Conservation (phyloP, 1,140 invertebrate species). For the Helicoverpa zea region DNA sequence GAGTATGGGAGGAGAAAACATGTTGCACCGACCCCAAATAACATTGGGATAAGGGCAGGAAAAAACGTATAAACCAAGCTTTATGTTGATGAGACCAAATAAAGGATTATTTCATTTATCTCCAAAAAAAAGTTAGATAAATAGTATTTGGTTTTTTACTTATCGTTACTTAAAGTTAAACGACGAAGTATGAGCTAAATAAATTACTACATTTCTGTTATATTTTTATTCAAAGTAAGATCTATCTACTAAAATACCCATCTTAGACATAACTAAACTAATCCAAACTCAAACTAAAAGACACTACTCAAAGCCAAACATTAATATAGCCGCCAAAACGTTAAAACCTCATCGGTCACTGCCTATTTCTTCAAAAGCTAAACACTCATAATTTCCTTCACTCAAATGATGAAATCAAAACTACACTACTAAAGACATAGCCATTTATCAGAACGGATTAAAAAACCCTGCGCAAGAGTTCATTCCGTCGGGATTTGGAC, state of each 20-base stretch:
- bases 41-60: too few relatives aligned
- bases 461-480: conserved; percentile 42
- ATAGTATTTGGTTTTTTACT: too few relatives aligned
- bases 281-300: not conserved
- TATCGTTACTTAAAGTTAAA: too few relatives aligned
- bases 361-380: not conserved
- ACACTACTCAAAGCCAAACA: not conserved
- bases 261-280: not conserved
- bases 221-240: too few relatives aligned
- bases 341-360: conserved; percentile 9
- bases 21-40: too few relatives aligned
- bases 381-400: conserved; percentile 4
- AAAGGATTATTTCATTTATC: too few relatives aligned
- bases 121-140: too few relatives aligned
- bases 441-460: conserved; percentile 39
- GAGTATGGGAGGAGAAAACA: too few relatives aligned
- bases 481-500: conserved; percentile 28
- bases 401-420: conserved; percentile 30
- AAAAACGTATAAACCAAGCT: too few relatives aligned
- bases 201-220: too few relatives aligned
- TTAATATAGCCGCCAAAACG: not conserved
- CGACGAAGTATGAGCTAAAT: too few relatives aligned
- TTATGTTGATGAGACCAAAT: too few relatives aligned
- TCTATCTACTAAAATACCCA: not conserved
- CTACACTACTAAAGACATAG: conserved; percentile 5